A percentile compares a stretch with the other conserved stretches of the same genome.
Evolutionary conservation across 2,888 invertebrate species (phyloP).

Genomic region (Cataglyphis altisquamis): DNA sequence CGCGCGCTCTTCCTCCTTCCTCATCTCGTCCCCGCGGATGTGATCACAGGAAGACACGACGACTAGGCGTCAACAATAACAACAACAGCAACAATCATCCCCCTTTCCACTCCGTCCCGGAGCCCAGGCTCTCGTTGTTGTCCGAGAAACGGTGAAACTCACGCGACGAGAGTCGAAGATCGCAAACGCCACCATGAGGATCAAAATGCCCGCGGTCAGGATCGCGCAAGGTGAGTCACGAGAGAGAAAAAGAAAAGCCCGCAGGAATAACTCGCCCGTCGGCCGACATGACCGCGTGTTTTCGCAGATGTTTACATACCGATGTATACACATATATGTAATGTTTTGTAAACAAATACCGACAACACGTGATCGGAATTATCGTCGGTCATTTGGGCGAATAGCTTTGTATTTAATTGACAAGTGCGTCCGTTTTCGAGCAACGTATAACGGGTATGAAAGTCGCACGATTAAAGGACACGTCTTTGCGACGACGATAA

Average conservation of each 20-base stretch:
- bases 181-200: constrained; percentile 93
- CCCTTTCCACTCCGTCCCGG: constrained; percentile 62
- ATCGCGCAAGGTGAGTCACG: constrained; percentile 96
- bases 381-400: constrained; percentile 13
- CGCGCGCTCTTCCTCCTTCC: constrained; percentile 64
- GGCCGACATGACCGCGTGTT: background rate
- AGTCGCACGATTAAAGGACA: constrained; percentile 8
- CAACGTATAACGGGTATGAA: background rate
- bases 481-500: background rate
- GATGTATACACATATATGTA: background rate
- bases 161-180: constrained; percentile 64
- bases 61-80: background rate
- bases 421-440: background rate
- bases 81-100: background rate
- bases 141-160: constrained; percentile 61
- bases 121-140: constrained; percentile 37
- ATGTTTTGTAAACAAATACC: background rate
- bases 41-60: constrained; percentile 28
- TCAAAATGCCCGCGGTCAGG: constrained; percentile 98
- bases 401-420: background rate
- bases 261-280: constrained; percentile 14
- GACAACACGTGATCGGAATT: background rate
- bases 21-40: constrained; percentile 60
- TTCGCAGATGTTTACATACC: constrained; percentile 8
- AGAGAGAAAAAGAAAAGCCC: background rate